Percentiles rank a stretch among this genome's conserved stretches.
Conservation (phyloP, 2,113 vertebrate genomes). For the Pelvicachromis taeniatus region DNA sequence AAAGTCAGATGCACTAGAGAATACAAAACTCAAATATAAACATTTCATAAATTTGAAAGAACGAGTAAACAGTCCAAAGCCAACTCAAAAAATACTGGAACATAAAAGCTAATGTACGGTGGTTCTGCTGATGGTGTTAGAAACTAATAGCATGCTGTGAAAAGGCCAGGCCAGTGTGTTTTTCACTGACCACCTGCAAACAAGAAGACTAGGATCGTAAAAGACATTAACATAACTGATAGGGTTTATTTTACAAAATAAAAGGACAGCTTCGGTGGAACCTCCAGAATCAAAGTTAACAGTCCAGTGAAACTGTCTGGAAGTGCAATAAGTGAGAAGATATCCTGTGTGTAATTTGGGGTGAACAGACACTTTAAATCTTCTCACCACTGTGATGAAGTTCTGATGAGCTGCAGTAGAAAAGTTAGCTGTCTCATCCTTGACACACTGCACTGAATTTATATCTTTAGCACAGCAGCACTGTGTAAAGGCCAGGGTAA, state of each 20-base stretch:
- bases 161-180: background rate
- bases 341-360: background rate
- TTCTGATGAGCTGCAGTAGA: background rate
- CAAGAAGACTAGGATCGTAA: background rate
- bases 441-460: background rate
- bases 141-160: background rate
- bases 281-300: background rate
- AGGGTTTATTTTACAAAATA: background rate
- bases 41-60: background rate
- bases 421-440: background rate
- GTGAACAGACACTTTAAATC: background rate
- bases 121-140: too few species aligned
- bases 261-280: background rate
- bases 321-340: background rate
- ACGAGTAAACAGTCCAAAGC: fast-evolving
- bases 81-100: fast-evolving
- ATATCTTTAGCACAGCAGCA: background rate
- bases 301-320: background rate
- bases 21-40: background rate
- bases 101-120: background rate
- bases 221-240: fast-evolving
- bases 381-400: background rate
- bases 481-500: constrained; percentile 12
- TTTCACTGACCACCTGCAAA: background rate
- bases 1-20: background rate